Base-by-base conservation (phyloP, 2,888 invertebrate genomes). In the Leptodirus hochenwartii region DNA sequence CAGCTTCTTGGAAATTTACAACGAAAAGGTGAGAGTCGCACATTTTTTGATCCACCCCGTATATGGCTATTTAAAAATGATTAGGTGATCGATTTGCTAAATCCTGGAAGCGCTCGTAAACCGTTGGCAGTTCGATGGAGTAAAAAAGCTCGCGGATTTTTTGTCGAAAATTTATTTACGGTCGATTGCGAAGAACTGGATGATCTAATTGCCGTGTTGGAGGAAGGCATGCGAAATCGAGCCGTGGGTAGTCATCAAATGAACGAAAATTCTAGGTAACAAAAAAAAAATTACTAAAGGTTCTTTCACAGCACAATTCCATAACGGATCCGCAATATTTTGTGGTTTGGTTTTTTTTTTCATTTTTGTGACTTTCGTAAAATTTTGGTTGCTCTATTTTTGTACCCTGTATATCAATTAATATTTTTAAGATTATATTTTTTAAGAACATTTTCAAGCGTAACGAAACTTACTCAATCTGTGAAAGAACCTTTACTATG, bases 1-100 rank as follows among this genome's bases (percentile, higher is more conserved):
- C 4, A 91, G 91, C 34, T 93, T 88, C 56, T 61, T 91, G 45
- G 93, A 93, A 63, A 90, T 93, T 40, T 93, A 93, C 56, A 93
- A 93, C 52, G 93, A 93, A 61, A 90, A 93, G 72, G 91, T 88
- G 53, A 53, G 53, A 43, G n/a, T n/a, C n/a, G n/a, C n/a, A n/a
- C n/a, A n/a, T n/a, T n/a, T n/a, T n/a, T n/a, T n/a, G n/a, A n/a
- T n/a, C n/a, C n/a, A n/a, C n/a, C n/a, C n/a, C n/a, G 6, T 24
- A 24, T 24, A 24, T 5, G 6, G 27, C 6, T 16, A 29, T 3
- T 20, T 35, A n/a, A 25, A 3, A 15, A n/a, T n/a, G 10, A 23
- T 34, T 25, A 91, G 90, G 88, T 91, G 33, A 85, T 90, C 53
- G 93, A 93, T 59, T 66, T 93, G 31, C 61, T 93, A 25, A 93